A percentile compares a stretch with the other conserved stretches of the same genome.
These are phyloP conservation scores for Elephantulus edwardii DNA, from an alignment of 2,113 vertebrate genomes.

Conservation along the genomic window DNA sequence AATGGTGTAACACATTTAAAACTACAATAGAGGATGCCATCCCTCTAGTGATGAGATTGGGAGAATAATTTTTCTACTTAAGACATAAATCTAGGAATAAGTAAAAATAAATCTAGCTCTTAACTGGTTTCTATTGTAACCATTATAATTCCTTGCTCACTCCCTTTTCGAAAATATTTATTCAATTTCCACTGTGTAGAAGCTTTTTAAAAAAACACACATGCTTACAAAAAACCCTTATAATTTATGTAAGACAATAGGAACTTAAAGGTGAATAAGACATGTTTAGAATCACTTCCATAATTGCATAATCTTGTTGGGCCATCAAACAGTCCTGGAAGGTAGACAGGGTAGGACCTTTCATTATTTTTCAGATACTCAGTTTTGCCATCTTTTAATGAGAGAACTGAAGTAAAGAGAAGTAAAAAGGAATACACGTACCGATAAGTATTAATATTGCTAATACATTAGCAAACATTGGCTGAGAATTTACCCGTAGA, in stretches of 20 bases:
- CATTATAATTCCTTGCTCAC: neutral
- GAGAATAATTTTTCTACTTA: neutral
- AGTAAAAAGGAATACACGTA: neutral
- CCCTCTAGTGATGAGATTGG: neutral
- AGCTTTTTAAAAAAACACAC: no score
- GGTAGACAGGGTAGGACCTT: neutral
- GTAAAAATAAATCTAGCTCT: neutral
- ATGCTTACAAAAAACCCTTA: no score
- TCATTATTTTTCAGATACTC: neutral
- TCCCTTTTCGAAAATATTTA: neutral
- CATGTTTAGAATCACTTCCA: neutral
- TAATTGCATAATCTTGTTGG: neutral
- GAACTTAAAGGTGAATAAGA: neutral
- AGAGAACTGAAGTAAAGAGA: slow-evolving; percentile 11
- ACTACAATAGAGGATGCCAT: neutral
- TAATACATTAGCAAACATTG: neutral
- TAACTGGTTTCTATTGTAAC: neutral
- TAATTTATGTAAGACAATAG: neutral
- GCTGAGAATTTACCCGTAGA: neutral
- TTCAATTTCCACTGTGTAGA: neutral
- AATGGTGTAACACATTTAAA: slow-evolving; percentile 28
- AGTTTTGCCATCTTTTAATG: neutral
- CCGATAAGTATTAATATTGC: neutral
- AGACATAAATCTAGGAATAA: slow-evolving; percentile 15
- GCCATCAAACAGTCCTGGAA: neutral